A percentile compares a stretch with the other conserved stretches of the same genome.
These are phyloP conservation scores for Paramormyrops hopkinsi DNA, from an alignment of 2,797 vertebrate genomes.

Conservation along the genomic window DNA sequence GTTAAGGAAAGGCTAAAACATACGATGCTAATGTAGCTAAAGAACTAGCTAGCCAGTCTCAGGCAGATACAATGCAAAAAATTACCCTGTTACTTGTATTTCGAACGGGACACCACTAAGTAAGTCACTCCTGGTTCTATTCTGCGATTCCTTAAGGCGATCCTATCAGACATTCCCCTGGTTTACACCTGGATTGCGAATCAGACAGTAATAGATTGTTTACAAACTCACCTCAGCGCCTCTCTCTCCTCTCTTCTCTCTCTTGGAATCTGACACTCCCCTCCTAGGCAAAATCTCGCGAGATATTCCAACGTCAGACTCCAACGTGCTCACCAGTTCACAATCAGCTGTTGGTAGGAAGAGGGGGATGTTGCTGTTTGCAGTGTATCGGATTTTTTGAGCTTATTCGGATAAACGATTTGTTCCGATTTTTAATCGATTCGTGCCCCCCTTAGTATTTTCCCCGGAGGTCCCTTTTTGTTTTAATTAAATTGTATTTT, in stretches of 20 bases:
- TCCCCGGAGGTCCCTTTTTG: background rate
- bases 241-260: conserved; percentile 58
- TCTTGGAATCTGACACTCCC: conserved; percentile 76
- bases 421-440: background rate
- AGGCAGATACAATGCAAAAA: conserved; percentile 1
- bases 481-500: background rate
- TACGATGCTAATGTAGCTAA: background rate
- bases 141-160: background rate
- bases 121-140: background rate
- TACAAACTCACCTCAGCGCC: conserved; percentile 75
- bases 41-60: conserved; percentile 7
- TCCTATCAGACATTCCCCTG: background rate
- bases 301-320: conserved; percentile 39
- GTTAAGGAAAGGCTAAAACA: background rate
- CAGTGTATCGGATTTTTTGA: background rate
- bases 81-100: conserved; percentile 5
- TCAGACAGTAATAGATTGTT: conserved; percentile 63
- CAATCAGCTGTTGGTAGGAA: background rate
- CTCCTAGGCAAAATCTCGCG: conserved; percentile 59
- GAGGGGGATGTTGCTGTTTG: background rate
- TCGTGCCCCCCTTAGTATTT: background rate
- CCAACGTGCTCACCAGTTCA: background rate
- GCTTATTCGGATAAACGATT: background rate
- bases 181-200: conserved; percentile 20
- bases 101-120: conserved; percentile 6